Conservation (phyloP, 2,797 vertebrate species). For the Tolypeutes matacus region DNA sequence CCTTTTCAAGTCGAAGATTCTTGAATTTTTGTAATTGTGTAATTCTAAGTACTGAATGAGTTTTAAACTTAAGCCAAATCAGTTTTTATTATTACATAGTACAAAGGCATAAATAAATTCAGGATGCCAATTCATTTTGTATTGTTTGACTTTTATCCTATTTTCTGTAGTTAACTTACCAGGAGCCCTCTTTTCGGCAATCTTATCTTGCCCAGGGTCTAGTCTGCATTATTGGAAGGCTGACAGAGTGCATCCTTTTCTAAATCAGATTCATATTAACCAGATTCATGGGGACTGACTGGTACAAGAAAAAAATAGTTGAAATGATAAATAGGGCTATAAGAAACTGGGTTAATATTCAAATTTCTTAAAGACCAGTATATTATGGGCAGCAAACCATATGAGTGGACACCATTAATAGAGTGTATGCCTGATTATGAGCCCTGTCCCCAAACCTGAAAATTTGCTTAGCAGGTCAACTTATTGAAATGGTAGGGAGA, state of each 20-base stretch:
- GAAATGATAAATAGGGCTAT: neutral
- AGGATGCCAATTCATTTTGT: neutral
- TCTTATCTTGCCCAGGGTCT: neutral
- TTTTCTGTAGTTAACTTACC: neutral
- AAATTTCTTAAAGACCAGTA: neutral
- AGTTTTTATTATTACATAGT: neutral
- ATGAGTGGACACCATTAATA: neutral
- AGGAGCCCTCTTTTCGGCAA: rapidly evolving
- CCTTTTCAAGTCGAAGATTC: neutral
- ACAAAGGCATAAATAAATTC: neutral
- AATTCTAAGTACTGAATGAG: neutral
- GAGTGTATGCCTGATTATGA: neutral
- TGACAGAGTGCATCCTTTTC: neutral
- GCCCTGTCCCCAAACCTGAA: neutral
- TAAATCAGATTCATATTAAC: neutral
- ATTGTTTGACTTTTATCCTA: neutral
- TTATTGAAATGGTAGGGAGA: neutral
- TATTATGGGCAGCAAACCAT: neutral
- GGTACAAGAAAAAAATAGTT: neutral
- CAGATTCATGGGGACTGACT: neutral
- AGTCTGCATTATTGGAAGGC: neutral
- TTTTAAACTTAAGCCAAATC: neutral
- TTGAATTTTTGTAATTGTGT: neutral
- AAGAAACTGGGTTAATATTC: neutral
- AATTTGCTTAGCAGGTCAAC: neutral